phyloP scores from a whole-genome alignment of 2,113 vertebrate species.

The Cynoglossus semilaevis region DNA sequence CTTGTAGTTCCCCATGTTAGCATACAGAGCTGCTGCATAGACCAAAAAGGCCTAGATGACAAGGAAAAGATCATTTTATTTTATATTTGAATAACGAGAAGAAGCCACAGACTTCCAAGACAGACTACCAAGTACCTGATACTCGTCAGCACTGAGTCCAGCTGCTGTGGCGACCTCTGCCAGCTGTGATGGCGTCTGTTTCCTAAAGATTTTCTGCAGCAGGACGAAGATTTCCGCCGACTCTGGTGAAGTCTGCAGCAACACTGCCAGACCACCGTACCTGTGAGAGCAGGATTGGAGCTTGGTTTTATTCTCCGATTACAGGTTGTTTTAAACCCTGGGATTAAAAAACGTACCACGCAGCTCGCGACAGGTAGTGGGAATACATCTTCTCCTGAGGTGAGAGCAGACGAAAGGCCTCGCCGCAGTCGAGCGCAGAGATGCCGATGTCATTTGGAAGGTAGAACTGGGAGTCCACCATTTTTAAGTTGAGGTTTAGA shows the following conservation, averaged over 20 bases:
- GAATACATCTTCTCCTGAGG: conserved; percentile 84
- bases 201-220: conserved; percentile 83
- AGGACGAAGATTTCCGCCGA: conserved; percentile 84
- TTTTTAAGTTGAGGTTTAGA: conserved; percentile 48
- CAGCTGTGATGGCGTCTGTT: conserved; percentile 79
- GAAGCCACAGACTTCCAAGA: not conserved
- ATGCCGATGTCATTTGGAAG: conserved; percentile 87
- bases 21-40: conserved; percentile 86
- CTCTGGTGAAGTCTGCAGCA: conserved; percentile 89
- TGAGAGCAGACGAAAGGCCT: conserved; percentile 85
- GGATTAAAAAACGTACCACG: conserved; percentile 77
- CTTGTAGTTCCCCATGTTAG: conserved; percentile 97
- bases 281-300: conserved; percentile 38
- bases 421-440: conserved; percentile 81
- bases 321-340: not conserved
- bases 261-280: conserved; percentile 87
- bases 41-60: conserved; percentile 84
- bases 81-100: not conserved
- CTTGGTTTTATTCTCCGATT: not conserved
- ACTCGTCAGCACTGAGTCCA: conserved; percentile 83
- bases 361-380: conserved; percentile 83
- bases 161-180: conserved; percentile 73
- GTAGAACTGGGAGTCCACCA: conserved; percentile 90
- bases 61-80: not conserved
- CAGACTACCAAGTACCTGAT: conserved; percentile 74